Conservation (phyloP, 2,888 invertebrate species). For the Stenolophus ochropezus region DNA sequence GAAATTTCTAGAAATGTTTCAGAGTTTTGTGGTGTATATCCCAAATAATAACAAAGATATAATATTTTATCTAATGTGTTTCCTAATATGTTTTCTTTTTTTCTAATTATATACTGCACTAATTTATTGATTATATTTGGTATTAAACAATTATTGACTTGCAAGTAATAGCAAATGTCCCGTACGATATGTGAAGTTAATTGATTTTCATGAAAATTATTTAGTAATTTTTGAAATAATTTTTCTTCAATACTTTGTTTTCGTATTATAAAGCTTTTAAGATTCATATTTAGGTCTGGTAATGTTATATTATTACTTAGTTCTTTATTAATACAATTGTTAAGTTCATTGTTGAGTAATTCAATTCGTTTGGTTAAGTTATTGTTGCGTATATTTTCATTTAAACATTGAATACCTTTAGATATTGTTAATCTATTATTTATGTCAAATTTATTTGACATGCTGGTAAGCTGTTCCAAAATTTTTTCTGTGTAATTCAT, state of each 20-base stretch:
- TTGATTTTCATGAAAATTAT: constrained; percentile 68
- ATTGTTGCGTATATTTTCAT: constrained; percentile 66
- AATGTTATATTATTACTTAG: constrained; percentile 64
- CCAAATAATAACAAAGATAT: constrained; percentile 74
- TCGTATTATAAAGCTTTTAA: constrained; percentile 67
- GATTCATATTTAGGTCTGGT: constrained; percentile 63
- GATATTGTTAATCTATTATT: constrained; percentile 73
- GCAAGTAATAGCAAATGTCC: constrained; percentile 72
- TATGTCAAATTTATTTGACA: constrained; percentile 71
- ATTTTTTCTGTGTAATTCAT: constrained; percentile 69
- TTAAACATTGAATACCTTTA: constrained; percentile 72
- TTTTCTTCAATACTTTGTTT: constrained; percentile 69
- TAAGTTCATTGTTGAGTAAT: constrained; percentile 65
- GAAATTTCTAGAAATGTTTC: constrained; percentile 71
- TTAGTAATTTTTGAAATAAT: constrained; percentile 70
- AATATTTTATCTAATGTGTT: constrained; percentile 75
- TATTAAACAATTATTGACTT: constrained; percentile 71
- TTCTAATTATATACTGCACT: constrained; percentile 72
- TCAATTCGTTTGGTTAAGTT: constrained; percentile 58
- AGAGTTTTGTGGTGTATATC: constrained; percentile 73
- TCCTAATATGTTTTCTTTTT: constrained; percentile 72
- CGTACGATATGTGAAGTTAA: constrained; percentile 73
- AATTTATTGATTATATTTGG: constrained; percentile 74
- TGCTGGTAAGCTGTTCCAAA: constrained; percentile 70
- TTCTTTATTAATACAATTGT: constrained; percentile 69